These are phyloP conservation scores for Microctonus brassicae DNA, from an alignment of 2,888 invertebrate genomes.

Conservation along the genomic window DNA sequence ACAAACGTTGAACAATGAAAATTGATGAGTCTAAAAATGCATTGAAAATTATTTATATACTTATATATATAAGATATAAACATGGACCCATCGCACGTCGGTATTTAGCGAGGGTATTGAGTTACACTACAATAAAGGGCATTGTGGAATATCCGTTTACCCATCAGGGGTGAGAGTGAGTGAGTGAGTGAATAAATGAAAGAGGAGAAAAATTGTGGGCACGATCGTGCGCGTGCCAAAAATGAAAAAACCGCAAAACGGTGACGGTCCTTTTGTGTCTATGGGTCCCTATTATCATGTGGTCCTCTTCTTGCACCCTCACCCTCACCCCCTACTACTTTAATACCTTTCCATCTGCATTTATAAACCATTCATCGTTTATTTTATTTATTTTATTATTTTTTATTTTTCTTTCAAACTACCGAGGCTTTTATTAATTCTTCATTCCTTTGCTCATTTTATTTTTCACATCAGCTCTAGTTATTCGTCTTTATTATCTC, in stretches of 20 bases:
- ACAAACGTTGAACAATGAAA: neutral
- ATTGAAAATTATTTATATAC: too few species aligned
- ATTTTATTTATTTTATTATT: too few species aligned
- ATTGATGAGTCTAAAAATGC: slow-evolving; percentile 8
- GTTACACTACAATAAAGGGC: slow-evolving; percentile 67
- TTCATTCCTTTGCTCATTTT: neutral
- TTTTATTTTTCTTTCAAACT: too few species aligned
- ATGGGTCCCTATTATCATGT: neutral
- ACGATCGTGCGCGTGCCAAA: slow-evolving; percentile 63
- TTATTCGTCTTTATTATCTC: too few species aligned
- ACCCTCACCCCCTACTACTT: neutral
- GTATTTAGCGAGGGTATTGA: slow-evolving; percentile 64
- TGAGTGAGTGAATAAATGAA: slow-evolving; percentile 30
- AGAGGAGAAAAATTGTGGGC: slow-evolving; percentile 32
- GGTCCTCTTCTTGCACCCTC: neutral
- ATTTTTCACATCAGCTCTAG: too few species aligned
- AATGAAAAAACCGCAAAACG: slow-evolving; percentile 65
- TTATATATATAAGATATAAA: neutral
- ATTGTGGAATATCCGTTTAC: slow-evolving; percentile 68
- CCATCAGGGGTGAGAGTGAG: slow-evolving; percentile 38
- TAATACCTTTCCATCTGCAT: neutral
- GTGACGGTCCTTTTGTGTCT: slow-evolving; percentile 47
- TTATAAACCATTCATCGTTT: too few species aligned
- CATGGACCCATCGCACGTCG: slow-evolving; percentile 25
- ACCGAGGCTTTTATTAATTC: neutral